Percentiles rank a stretch among this genome's conserved stretches.
Conservation (phyloP, 2,888 invertebrate genomes). For the Calameuta pallipes region DNA sequence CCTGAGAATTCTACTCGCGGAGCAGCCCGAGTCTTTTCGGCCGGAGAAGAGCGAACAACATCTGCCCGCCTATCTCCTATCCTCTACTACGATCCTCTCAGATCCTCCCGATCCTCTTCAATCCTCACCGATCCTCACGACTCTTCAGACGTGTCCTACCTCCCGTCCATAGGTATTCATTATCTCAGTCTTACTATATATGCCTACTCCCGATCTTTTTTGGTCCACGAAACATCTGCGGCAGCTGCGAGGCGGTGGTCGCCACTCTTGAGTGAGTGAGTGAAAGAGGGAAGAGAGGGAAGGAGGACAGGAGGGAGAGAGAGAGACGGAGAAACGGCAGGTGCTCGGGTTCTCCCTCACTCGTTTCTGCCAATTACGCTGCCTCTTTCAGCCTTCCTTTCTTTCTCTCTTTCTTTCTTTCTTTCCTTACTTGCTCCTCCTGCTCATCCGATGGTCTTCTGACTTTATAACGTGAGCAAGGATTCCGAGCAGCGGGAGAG, state of each 20-base stretch:
- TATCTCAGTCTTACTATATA: slow-evolving; percentile 49
- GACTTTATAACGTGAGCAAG: not conserved
- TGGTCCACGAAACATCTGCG: slow-evolving; percentile 38
- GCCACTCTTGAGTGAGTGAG: not conserved
- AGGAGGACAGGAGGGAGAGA: slow-evolving; percentile 2
- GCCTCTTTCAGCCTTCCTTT: slow-evolving; percentile 47
- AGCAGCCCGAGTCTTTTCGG: not conserved
- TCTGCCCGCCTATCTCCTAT: not conserved
- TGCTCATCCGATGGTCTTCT: slow-evolving; percentile 1
- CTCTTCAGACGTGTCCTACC: slow-evolving; percentile 54
- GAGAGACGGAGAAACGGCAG: slow-evolving; percentile 1
- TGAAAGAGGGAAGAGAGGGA: slow-evolving; percentile 9
- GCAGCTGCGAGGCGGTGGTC: slow-evolving; percentile 23
- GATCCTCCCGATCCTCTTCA: slow-evolving; percentile 27
- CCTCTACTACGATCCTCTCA: slow-evolving; percentile 4
- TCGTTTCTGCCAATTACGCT: slow-evolving; percentile 50
- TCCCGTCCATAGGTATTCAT: slow-evolving; percentile 50
- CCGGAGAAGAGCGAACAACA: not conserved
- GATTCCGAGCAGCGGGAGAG: not conserved
- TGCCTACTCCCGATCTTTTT: slow-evolving; percentile 43
- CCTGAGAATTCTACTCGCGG: not conserved
- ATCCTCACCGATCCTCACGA: slow-evolving; percentile 20
- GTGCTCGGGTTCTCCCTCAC: slow-evolving; percentile 20
- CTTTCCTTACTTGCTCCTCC: slow-evolving; percentile 15
- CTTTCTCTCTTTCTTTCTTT: slow-evolving; percentile 20